Conservation (phyloP, 2,113 vertebrate species). For the Rhagologus leucostigma region DNA sequence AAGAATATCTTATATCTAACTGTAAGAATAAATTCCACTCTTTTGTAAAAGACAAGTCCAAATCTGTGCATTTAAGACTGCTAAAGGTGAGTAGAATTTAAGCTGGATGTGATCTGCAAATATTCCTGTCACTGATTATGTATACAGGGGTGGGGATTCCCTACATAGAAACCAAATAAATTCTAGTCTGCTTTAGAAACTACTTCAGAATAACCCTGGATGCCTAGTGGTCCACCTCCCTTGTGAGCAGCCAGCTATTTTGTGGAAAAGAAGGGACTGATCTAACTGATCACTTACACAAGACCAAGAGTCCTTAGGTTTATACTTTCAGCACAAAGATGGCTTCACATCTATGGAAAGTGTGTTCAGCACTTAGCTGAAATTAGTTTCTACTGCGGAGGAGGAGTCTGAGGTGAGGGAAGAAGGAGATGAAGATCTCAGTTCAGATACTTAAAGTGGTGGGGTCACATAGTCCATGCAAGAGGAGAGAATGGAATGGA, state of each 20-base stretch:
- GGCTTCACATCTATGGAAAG: background rate
- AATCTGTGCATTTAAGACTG: background rate
- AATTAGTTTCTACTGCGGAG: background rate
- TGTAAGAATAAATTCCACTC: background rate
- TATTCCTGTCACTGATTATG: background rate
- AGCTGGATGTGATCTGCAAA: background rate
- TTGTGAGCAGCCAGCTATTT: background rate
- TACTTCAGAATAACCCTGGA: background rate
- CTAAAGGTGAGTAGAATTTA: background rate
- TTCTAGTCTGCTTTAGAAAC: background rate
- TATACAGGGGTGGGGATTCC: background rate
- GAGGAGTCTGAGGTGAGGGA: background rate
- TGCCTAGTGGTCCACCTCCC: background rate
- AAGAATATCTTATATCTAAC: background rate
- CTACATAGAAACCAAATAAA: background rate
- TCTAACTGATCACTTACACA: background rate
- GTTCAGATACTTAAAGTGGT: background rate
- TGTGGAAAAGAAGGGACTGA: background rate
- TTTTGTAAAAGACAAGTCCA: background rate
- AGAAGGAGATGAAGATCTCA: background rate
- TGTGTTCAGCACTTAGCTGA: background rate
- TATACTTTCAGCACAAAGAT: background rate
- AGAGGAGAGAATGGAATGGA: background rate
- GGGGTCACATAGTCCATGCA: background rate
- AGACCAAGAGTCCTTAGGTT: background rate